Percentiles rank a stretch among this genome's conserved stretches.
These are phyloP conservation scores for Macrophya alboannulata DNA, from an alignment of 2,888 invertebrate species.

Conservation along the genomic window DNA sequence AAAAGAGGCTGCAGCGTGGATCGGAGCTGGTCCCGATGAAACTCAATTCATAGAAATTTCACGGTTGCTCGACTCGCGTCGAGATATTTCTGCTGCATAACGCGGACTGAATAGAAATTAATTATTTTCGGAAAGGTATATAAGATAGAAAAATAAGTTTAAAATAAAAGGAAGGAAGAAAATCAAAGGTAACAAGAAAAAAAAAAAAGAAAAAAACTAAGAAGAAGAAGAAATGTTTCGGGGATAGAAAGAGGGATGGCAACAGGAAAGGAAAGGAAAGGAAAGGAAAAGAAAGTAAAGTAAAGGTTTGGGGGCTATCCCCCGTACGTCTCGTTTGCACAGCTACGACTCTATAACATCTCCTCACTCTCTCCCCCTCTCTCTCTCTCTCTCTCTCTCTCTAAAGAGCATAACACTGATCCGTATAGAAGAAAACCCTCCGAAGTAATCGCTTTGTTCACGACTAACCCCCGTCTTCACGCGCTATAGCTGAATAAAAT, in stretches of 20 bases:
- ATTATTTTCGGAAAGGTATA: constrained; percentile 58
- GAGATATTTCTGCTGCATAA: constrained; percentile 60
- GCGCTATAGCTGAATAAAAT: not conserved
- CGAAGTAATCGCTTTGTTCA: constrained; percentile 52
- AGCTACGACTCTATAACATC: constrained; percentile 57
- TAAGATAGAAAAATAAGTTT: constrained; percentile 14
- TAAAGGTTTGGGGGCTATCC: not conserved
- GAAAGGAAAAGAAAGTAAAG: not conserved
- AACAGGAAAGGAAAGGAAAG: not conserved
- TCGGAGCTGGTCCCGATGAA: constrained; percentile 23
- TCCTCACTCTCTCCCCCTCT: not conserved
- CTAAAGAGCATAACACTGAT: not conserved
- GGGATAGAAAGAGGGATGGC: not conserved
- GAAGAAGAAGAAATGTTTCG: not conserved
- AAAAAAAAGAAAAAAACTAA: constrained; percentile 2
- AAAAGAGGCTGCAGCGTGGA: not conserved
- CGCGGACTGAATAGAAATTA: constrained; percentile 59
- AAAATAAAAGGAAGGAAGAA: constrained; percentile 4
- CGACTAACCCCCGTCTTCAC: constrained; percentile 30
- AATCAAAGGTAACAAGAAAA: not conserved
- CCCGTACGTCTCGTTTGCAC: constrained; percentile 56
- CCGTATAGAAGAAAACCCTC: constrained; percentile 18
- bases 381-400: constrained; percentile 19
- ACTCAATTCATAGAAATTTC: constrained; percentile 60
- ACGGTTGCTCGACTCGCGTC: constrained; percentile 58